phyloP scores from a whole-genome alignment of 2,797 vertebrate genomes.

The Melanotaenia pygmaea region DNA sequence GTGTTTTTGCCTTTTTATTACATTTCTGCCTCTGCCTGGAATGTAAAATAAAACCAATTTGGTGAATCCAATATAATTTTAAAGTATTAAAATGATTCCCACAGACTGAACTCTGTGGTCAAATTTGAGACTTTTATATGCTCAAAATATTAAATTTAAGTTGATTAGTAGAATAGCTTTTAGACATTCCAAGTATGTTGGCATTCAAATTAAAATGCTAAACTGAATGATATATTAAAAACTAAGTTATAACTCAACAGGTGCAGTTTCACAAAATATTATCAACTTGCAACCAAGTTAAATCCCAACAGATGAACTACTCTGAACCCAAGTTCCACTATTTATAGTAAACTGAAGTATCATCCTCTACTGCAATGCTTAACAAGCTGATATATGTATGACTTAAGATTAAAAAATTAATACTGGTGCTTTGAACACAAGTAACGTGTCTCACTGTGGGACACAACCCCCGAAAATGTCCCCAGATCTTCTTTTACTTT shows the following conservation, averaged over 20 bases:
- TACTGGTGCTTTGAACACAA: no score
- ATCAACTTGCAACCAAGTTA: no score
- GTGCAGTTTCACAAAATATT: no score
- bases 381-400: no score
- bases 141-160: conserved; percentile 5
- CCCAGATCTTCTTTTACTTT: no score
- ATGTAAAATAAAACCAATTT: conserved; percentile 11
- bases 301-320: no score
- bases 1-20: conserved; percentile 11
- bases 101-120: neutral
- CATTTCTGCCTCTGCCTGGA: neutral
- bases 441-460: no score
- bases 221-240: neutral
- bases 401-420: no score
- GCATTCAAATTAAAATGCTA: neutral
- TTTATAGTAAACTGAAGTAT: no score
- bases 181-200: neutral
- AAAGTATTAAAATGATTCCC: conserved; percentile 3
- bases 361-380: no score
- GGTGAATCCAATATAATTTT: conserved; percentile 12
- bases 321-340: no score
- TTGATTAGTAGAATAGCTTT: neutral
- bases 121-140: conserved; percentile 3
- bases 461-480: no score
- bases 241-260: neutral